These are phyloP conservation scores for Haliclona indistincta DNA, from an alignment of 37 sponge, comb jelly and placozoan species.

Conservation along the genomic window DNA sequence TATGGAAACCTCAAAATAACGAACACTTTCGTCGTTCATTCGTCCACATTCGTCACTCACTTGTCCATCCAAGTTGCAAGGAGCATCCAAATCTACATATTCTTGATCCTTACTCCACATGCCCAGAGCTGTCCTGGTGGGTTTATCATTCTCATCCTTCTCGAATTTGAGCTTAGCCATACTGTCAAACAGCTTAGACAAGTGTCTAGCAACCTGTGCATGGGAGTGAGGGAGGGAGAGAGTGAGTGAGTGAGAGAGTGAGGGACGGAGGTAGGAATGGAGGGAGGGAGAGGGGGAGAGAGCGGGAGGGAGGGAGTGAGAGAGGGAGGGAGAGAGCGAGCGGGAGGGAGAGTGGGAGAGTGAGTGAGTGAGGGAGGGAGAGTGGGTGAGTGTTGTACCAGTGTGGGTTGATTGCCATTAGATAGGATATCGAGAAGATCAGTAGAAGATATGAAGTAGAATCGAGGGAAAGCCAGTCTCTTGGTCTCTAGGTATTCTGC, in stretches of 20 bases:
- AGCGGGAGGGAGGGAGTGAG: too few relatives aligned
- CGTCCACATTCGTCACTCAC: too few relatives aligned
- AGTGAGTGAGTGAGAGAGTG: too few relatives aligned
- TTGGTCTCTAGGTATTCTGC: constrained; percentile 99
- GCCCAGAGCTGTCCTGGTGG: constrained; percentile 81
- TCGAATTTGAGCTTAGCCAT: constrained; percentile 93
- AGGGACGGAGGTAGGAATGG: too few relatives aligned
- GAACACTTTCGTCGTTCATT: too few relatives aligned
- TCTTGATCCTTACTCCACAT: constrained; percentile 98
- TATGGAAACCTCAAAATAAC: too few relatives aligned
- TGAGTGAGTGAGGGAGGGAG: too few relatives aligned
- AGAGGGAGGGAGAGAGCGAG: too few relatives aligned
- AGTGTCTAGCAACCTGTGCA: constrained; percentile 82
- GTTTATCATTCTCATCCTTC: constrained; percentile 58
- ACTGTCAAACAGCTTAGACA: constrained; percentile 98
- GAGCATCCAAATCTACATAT: constrained; percentile 80
- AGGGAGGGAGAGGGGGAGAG: too few relatives aligned
- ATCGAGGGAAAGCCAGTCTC: constrained; percentile 98
- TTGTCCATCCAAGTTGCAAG: constrained; percentile 84
- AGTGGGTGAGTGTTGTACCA: constrained; percentile 29
- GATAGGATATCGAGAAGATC: constrained; percentile 98
- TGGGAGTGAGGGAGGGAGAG: too few relatives aligned
- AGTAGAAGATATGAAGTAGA: constrained; percentile 98
- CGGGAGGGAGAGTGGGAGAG: too few relatives aligned
- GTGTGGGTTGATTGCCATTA: constrained; percentile 92